These are phyloP conservation scores for Urechis unicinctus DNA, from an alignment of 2,888 invertebrate species.

Conservation along the genomic window DNA sequence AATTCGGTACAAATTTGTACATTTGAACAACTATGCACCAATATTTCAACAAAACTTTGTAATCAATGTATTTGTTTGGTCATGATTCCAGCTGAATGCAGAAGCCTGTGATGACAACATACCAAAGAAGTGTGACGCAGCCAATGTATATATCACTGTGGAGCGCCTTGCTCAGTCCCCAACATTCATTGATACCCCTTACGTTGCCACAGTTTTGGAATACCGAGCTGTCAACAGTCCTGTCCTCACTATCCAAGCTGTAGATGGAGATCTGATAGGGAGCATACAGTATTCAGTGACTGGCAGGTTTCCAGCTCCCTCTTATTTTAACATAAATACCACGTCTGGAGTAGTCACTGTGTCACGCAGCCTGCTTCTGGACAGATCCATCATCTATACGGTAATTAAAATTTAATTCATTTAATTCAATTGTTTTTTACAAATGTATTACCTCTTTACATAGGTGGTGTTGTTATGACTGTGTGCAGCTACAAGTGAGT, in stretches of 20 bases:
- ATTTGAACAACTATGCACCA: too few species aligned
- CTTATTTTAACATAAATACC: constrained; percentile 30
- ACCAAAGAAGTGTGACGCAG: constrained; percentile 21
- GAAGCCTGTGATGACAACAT: constrained; percentile 22
- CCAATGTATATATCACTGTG: constrained; percentile 15
- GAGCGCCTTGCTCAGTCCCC: constrained; percentile 17
- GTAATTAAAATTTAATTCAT: too few species aligned
- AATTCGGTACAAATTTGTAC: not conserved
- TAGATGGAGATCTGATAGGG: constrained; percentile 12
- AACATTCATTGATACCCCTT: constrained; percentile 23
- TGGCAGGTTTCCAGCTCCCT: constrained; percentile 19
- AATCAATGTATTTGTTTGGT: too few species aligned
- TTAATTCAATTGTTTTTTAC: too few species aligned
- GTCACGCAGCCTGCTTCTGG: constrained; percentile 22
- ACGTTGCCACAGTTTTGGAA: constrained; percentile 26
- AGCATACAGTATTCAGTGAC: constrained; percentile 17
- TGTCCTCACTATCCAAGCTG: constrained; percentile 15
- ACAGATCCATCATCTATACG: constrained; percentile 26
- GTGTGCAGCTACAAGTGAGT: constrained; percentile 22
- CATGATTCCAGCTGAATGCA: constrained; percentile 18
- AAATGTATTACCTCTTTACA: too few species aligned
- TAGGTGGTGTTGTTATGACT: not conserved
- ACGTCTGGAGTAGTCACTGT: constrained; percentile 27
- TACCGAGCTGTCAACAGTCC: constrained; percentile 17
- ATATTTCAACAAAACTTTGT: too few species aligned